phyloP scores from a whole-genome alignment of 2,113 vertebrate genomes.

The Notechis scutatus region DNA sequence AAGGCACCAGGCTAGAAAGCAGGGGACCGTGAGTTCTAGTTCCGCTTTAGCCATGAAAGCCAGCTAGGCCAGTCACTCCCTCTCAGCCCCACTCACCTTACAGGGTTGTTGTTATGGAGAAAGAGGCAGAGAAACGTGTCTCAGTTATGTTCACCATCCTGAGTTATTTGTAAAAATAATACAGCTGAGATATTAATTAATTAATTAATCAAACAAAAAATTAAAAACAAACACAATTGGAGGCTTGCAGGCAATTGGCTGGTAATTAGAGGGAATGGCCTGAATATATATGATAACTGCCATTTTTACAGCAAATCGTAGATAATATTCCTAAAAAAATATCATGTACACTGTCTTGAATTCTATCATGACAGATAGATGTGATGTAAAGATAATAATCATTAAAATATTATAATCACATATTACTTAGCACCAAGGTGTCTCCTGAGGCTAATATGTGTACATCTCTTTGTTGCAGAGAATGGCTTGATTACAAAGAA shows the following conservation, averaged over 20 bases:
- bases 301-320: background rate
- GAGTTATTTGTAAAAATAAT: background rate
- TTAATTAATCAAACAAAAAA: background rate
- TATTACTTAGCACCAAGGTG: background rate
- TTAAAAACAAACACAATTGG: background rate
- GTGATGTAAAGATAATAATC: background rate
- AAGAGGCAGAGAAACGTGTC: background rate
- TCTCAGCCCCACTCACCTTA: background rate
- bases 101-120: background rate
- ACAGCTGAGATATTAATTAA: background rate
- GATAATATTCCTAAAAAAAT: background rate
- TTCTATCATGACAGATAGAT: background rate
- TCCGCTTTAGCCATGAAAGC: background rate
- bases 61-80: background rate
- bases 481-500: conserved; percentile 85
- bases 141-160: background rate
- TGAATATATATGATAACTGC: background rate
- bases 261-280: background rate
- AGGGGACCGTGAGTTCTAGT: background rate
- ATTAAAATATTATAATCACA: background rate
- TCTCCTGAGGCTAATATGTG: background rate
- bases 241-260: background rate
- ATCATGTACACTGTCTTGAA: background rate
- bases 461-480: conserved; percentile 62
- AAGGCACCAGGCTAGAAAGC: background rate